phyloP scores from a whole-genome alignment of 2,888 invertebrate species.

The Vannuccia rotundouncinata region DNA sequence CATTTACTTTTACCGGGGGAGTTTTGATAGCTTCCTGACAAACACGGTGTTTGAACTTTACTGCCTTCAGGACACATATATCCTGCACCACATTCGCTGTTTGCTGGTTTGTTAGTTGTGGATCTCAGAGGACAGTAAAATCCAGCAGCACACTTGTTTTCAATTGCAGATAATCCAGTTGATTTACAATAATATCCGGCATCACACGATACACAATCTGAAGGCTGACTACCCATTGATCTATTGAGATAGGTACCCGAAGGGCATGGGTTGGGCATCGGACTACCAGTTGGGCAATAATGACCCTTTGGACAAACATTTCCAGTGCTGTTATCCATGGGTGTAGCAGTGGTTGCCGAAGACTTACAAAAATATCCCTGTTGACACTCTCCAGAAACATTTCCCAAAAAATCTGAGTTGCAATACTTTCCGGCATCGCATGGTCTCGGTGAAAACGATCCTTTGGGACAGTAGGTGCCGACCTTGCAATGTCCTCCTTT shows the following conservation, averaged over 20 bases:
- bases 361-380: background rate
- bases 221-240: constrained; percentile 47
- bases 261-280: constrained; percentile 46
- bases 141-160: background rate
- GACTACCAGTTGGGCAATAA: constrained; percentile 45
- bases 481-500: constrained; percentile 43
- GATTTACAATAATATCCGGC: background rate
- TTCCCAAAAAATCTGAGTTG: constrained; percentile 41
- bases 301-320: constrained; percentile 50
- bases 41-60: background rate
- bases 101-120: background rate
- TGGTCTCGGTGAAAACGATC: constrained; percentile 45
- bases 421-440: constrained; percentile 51
- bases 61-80: background rate
- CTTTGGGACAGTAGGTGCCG: constrained; percentile 50
- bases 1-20: background rate
- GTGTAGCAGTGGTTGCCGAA: background rate
- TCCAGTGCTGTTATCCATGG: constrained; percentile 49
- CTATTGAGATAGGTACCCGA: constrained; percentile 48
- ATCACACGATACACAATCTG: constrained; percentile 48
- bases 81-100: background rate
- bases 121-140: background rate
- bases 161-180: background rate
- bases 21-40: background rate
- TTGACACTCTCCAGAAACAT: background rate